These are phyloP conservation scores for Callaeas wilsoni DNA, from an alignment of 2,113 vertebrate genomes.

Conservation along the genomic window DNA sequence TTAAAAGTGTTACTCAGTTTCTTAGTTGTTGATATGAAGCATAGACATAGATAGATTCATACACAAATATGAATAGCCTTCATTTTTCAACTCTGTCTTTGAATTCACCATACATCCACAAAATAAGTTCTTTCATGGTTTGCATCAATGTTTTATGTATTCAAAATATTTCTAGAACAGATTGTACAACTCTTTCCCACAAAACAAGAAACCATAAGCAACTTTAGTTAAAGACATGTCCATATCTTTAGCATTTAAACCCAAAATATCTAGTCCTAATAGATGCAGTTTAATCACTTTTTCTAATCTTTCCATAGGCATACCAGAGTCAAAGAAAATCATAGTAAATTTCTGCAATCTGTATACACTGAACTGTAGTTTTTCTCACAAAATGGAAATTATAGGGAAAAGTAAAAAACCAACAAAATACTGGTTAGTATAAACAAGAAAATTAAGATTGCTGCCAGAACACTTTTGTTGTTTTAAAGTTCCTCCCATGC, in stretches of 20 bases:
- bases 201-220: background rate
- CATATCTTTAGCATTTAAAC: background rate
- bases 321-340: background rate
- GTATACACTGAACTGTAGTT: background rate
- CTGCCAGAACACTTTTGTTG: background rate
- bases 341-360: background rate
- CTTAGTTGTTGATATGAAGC: background rate
- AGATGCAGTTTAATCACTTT: background rate
- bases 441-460: background rate
- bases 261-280: background rate
- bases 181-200: background rate
- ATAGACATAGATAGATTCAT: background rate
- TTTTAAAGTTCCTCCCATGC: background rate
- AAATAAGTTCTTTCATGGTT: background rate
- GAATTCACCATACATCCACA: background rate
- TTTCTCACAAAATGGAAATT: background rate
- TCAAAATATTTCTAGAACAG: background rate
- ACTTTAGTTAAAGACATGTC: background rate
- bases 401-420: background rate
- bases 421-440: background rate
- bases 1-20: background rate
- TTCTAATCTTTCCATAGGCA: background rate
- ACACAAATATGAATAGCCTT: background rate
- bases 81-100: background rate
- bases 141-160: background rate